Evolutionary conservation across 2,797 vertebrate genomes (phyloP), one percentile per base, ranked within the genome.

Genomic region (Parambassis ranga): DNA sequence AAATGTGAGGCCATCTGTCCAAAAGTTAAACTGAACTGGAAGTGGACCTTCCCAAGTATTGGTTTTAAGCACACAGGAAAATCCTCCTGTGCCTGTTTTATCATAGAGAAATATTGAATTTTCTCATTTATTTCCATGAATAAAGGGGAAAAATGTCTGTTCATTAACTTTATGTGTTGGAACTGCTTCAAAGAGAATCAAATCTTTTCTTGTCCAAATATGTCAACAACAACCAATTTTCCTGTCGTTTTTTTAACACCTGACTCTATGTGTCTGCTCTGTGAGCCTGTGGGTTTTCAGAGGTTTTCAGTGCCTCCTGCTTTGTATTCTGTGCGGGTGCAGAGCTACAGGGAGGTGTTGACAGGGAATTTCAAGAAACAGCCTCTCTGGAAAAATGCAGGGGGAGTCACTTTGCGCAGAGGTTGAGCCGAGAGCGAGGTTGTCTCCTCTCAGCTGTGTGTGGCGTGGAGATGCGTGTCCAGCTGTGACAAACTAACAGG

Each of bases 351-450:
- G 32, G 49, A 66, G 47, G 13, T 68, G 55, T 58, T 42, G 38
- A 72, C 36, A 44, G 42, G 56, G 49, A 65, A 59, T 78, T 59
- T 68, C 19, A 52, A 72, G 22, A 70, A 76, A 69, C 53, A 53
- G 59, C 37, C 37, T 0, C 51, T 50, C 4, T 49, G 61, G 49
- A 63, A 57, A 64, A 70, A 62, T 44, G 32, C 19, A 55, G 36
- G 52, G 43, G 59, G 20, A 35, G 52, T 55, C n/a, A 52, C 43
- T 46, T 32, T 32, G 33, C 42, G 30, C 28, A 10, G 48, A 48
- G 46, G 28, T 38, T 36, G 47, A 56, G 22, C 56, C 18, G 4
- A 23, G 19, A 46, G 22, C 5, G 31, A 70, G 30, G 35, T 37
- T 8, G 2, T 6, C 30, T 63, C 19, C 19, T n/a, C 37, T 60